Evolutionary conservation across 2,113 vertebrate species (phyloP).

Genomic region (Hydropotes inermis): DNA sequence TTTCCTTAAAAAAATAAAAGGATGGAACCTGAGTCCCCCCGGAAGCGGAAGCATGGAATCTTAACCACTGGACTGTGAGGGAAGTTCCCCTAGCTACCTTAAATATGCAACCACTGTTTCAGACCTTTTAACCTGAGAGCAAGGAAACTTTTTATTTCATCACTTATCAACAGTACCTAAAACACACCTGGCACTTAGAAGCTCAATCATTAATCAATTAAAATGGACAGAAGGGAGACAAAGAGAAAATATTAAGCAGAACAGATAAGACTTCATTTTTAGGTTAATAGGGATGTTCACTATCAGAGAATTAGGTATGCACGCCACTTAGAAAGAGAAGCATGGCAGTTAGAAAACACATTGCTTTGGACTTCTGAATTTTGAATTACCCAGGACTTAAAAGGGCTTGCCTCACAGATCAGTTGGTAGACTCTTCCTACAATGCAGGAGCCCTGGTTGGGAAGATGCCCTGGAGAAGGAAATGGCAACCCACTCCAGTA

Average conservation of each 20-base stretch:
- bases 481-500: background rate
- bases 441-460: background rate
- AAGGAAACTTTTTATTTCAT: background rate
- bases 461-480: background rate
- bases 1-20: background rate
- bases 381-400: background rate
- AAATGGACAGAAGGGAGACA: background rate
- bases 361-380: background rate
- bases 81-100: background rate
- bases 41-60: background rate
- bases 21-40: background rate
- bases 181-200: background rate
- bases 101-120: background rate
- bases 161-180: background rate
- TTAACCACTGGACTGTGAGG: background rate
- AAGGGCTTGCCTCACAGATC: background rate
- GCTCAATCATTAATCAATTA: background rate
- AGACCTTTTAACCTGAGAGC: background rate
- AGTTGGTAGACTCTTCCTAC: background rate
- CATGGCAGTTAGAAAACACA: background rate
- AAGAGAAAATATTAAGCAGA: background rate
- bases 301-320: background rate
- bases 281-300: background rate
- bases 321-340: background rate
- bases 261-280: background rate